phyloP scores from a whole-genome alignment of 1,140 invertebrate genomes.

The Sycophaga agraensis region DNA sequence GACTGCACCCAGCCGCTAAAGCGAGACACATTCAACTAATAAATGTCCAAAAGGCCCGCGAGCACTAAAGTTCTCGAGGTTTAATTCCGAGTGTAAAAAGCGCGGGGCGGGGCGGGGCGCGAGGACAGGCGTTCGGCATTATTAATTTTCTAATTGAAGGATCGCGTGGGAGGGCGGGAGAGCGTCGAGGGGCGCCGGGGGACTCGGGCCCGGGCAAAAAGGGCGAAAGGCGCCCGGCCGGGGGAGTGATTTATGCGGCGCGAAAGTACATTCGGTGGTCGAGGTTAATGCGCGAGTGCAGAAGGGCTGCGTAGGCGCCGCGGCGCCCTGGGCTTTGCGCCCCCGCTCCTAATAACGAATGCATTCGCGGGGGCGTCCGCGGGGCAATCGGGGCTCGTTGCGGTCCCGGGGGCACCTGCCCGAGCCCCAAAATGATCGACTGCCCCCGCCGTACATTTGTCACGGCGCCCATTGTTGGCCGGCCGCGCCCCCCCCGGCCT shows the following conservation, averaged over 20 bases:
- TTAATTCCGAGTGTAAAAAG: too few species aligned
- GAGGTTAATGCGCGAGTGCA: slow-evolving; percentile 14
- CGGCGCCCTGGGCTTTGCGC: too few species aligned
- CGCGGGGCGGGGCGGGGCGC: too few species aligned
- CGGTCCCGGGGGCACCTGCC: slow-evolving; percentile 31
- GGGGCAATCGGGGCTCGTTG: slow-evolving; percentile 46
- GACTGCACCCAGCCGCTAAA: too few species aligned
- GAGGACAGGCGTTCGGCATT: too few species aligned
- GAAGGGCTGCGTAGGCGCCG: slow-evolving; percentile 13
- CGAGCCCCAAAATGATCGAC: slow-evolving; percentile 16
- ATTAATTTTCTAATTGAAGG: too few species aligned
- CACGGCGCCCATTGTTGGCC: neutral
- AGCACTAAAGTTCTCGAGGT: too few species aligned
- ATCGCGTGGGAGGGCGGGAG: neutral
- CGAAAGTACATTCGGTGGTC: slow-evolving; percentile 7
- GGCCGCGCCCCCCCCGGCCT: neutral
- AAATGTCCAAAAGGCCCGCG: too few species aligned
- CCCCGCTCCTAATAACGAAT: slow-evolving; percentile 16
- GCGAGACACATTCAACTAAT: too few species aligned
- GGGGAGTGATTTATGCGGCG: slow-evolving; percentile 16
- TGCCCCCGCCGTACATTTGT: slow-evolving; percentile 18
- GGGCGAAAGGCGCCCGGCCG: neutral
- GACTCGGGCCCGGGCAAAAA: neutral
- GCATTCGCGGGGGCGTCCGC: slow-evolving; percentile 28
- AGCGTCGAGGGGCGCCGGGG: neutral